Conservation (phyloP, 2,113 vertebrate genomes). For the Hemichromis elongatus region DNA sequence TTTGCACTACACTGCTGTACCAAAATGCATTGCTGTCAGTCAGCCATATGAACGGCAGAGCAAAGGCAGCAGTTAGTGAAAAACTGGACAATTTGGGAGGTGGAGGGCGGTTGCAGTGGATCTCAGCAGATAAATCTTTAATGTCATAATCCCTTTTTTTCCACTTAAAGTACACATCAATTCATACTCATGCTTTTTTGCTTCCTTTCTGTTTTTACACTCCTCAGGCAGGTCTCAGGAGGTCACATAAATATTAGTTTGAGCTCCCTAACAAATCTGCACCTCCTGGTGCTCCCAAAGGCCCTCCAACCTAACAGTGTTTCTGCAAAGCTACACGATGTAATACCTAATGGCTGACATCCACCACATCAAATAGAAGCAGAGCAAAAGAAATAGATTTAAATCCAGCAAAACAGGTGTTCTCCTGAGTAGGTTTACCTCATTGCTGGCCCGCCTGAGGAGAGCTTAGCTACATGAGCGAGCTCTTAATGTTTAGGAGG, state of each 20-base stretch:
- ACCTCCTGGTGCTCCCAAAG: conserved; percentile 30
- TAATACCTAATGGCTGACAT: conserved; percentile 18
- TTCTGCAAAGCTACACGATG: conserved; percentile 4
- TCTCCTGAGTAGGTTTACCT: conserved; percentile 17
- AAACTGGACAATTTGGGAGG: background rate
- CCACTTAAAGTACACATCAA: background rate
- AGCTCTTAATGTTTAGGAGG: conserved; percentile 37
- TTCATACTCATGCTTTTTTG: conserved; percentile 15
- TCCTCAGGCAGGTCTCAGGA: conserved; percentile 46
- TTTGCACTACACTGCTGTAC: background rate
- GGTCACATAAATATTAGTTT: conserved; percentile 74
- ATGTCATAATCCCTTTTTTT: background rate
- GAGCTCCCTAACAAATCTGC: conserved; percentile 69
- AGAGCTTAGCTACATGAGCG: conserved; percentile 20
- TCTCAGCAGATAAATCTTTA: conserved; percentile 13
- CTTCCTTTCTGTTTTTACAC: conserved; percentile 16
- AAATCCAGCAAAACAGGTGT: conserved; percentile 46
- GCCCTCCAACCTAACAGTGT: background rate
- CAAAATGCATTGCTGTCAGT: background rate
- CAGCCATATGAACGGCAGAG: background rate
- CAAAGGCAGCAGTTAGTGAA: background rate
- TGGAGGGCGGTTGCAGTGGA: background rate
- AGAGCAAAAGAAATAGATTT: conserved; percentile 11
- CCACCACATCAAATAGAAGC: background rate
- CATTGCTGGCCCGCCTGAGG: background rate